Evolutionary conservation across 2,888 invertebrate genomes (phyloP).

Genomic region (Marronus borbonicus): DNA sequence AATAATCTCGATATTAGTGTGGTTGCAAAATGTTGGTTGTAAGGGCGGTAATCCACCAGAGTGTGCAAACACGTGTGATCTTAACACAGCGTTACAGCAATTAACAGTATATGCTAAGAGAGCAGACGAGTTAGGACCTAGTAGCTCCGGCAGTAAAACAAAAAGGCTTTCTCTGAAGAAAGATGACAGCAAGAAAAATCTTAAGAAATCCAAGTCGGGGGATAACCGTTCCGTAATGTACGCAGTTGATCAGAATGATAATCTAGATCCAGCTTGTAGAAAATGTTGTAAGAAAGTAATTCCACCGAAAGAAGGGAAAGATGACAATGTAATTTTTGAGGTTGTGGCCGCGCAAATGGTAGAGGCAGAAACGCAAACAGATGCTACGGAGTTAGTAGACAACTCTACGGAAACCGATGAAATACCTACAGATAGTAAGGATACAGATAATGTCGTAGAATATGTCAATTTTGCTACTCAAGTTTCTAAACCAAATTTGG

Average conservation of each 20-base stretch:
- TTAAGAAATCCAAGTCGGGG: conserved; percentile 25
- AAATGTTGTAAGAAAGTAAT: conserved; percentile 33
- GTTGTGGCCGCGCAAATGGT: conserved; percentile 37
- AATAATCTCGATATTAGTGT: conserved; percentile 45
- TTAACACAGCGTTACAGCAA: conserved; percentile 42
- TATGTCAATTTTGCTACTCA: conserved; percentile 10
- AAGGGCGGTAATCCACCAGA: conserved; percentile 19
- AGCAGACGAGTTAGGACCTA: not conserved
- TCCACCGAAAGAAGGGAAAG: conserved; percentile 4
- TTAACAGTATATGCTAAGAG: conserved; percentile 37
- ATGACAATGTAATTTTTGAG: conserved; percentile 38
- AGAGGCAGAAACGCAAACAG: conserved; percentile 27
- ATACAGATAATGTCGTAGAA: not conserved
- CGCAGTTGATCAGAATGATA: conserved; percentile 7
- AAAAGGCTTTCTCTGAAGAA: not conserved
- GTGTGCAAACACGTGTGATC: conserved; percentile 39
- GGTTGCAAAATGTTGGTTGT: conserved; percentile 45
- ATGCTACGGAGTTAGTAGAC: not conserved
- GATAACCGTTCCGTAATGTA: conserved; percentile 17
- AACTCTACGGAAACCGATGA: conserved; percentile 30
- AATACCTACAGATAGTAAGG: not conserved
- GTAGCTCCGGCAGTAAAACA: not conserved
- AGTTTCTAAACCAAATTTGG: conserved; percentile 9
- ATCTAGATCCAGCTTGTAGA: conserved; percentile 3
- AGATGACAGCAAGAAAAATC: conserved; percentile 26